Evolutionary conservation across 2,888 invertebrate species (phyloP).

Genomic region (Idaea aversata): DNA sequence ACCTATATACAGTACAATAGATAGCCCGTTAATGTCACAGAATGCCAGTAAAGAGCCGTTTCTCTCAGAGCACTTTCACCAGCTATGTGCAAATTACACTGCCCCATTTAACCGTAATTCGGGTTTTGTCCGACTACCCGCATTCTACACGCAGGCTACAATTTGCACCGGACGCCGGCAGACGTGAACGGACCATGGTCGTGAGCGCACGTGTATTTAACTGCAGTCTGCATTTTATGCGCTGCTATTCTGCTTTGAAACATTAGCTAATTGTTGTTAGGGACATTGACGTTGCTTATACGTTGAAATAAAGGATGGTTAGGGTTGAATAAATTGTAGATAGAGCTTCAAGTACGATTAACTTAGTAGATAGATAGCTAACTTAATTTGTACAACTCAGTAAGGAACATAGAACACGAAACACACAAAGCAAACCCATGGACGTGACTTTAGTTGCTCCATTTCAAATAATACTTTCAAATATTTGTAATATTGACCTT

Average conservation of each 20-base stretch:
- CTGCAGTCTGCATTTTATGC: constrained; percentile 64
- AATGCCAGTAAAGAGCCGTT: constrained; percentile 46
- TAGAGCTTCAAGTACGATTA: background rate
- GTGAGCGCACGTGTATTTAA: constrained; percentile 62
- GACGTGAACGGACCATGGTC: constrained; percentile 46
- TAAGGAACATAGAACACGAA: too few species aligned
- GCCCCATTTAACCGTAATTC: constrained; percentile 61
- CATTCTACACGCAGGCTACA: constrained; percentile 52
- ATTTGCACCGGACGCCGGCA: constrained; percentile 67
- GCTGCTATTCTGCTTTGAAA: constrained; percentile 41
- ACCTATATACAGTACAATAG: background rate
- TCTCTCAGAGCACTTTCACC: constrained; percentile 45
- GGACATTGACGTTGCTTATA: background rate
- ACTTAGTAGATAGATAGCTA: background rate
- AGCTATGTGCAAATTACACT: constrained; percentile 60
- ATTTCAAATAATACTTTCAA: too few species aligned
- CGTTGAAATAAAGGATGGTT: background rate
- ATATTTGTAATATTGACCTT: too few species aligned
- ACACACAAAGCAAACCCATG: too few species aligned
- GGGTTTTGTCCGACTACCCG: constrained; percentile 58
- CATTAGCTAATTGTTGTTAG: constrained; percentile 4
- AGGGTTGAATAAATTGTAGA: background rate
- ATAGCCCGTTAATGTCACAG: constrained; percentile 13
- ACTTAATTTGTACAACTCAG: too few species aligned
- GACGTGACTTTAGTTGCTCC: too few species aligned